Conservation (phyloP, 2,888 invertebrate genomes). For the Taphrorychus bicolor region DNA sequence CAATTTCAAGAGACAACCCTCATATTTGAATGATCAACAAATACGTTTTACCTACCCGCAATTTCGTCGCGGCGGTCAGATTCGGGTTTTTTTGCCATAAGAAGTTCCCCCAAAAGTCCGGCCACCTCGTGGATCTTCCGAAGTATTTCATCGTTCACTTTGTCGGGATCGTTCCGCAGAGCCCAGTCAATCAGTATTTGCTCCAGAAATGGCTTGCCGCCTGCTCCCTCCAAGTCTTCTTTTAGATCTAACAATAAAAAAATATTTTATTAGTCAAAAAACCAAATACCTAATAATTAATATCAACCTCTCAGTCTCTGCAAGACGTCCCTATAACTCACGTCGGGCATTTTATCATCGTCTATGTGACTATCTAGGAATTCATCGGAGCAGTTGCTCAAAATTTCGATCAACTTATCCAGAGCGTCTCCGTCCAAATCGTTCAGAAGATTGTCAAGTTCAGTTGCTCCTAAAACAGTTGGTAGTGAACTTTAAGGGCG, state of each 20-base stretch:
- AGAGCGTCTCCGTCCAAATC: constrained; percentile 43
- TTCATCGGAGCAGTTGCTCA: constrained; percentile 46
- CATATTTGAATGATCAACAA: too few species aligned
- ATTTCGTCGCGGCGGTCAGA: too few species aligned
- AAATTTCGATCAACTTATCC: constrained; percentile 47
- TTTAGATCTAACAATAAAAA: constrained; percentile 22
- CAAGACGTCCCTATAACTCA: constrained; percentile 47
- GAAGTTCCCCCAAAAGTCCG: constrained; percentile 43
- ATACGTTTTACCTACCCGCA: too few species aligned
- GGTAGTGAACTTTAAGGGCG: too few species aligned
- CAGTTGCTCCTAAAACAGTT: constrained; percentile 25
- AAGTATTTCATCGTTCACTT: constrained; percentile 47
- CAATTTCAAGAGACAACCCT: too few species aligned
- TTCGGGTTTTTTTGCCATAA: not conserved
- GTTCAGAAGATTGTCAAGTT: constrained; percentile 27
- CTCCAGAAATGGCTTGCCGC: constrained; percentile 44
- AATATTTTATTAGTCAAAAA: constrained; percentile 10
- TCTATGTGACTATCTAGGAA: constrained; percentile 44
- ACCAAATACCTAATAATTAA: not conserved
- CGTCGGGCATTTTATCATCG: constrained; percentile 42
- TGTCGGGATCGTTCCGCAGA: constrained; percentile 47
- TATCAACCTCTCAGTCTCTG: constrained; percentile 45
- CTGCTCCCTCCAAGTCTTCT: constrained; percentile 5
- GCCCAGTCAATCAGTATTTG: constrained; percentile 51
- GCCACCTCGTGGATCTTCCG: constrained; percentile 50